Evolutionary conservation across 53 echinoderm and acorn worm species (phyloP), one percentile per base, ranked within the genome.

Genomic region (Crossaster papposus): DNA sequence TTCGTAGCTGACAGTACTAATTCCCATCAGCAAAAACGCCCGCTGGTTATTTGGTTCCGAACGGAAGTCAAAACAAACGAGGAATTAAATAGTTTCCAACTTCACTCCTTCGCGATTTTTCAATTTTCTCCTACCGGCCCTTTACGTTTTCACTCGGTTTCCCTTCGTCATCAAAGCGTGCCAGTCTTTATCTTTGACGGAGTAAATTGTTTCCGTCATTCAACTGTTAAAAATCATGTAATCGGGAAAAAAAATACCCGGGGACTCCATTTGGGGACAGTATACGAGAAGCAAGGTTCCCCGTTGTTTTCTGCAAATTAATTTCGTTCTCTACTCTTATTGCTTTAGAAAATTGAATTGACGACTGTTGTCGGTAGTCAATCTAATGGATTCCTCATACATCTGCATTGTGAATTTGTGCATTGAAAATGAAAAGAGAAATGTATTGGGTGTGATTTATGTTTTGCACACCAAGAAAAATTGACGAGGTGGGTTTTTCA

Each of bases 171-270:
- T 44, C 28, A 28, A 44, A 38, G 65, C 68, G 65, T 65, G 83
- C 52, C 83, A 83, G 70, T 65, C 44, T 30, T 78, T 26, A 29
- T 50, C 37, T 70, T 62, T 83, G 36, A 29, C 37, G 34, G 83
- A 37, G 51, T 70, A 65, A 83, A 65, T 70, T 65, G 65, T 65
- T n/a, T n/a, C 65, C 30, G 83, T 83, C 38, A 24, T 70, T 68
- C 83, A 37, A 68, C 83, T 83, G 83, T 65, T 83, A 83, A 36
- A 70, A 50, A 83, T 83, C 83, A 83, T 37, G 51, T 65, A 65
- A 38, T 70, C 81, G 37, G 70, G 36, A 9, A 9, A 55, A 83
- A 74, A 33, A 38, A 70, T 29, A 70, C 36, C 53, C 30, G 30
- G 72, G 72, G 72, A 52, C 34, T 72, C 53, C 30, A 85, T 72